Percentiles rank a stretch among this genome's conserved stretches.
These are phyloP conservation scores for Zaprionus lachaisei DNA, from an alignment of 1,140 invertebrate genomes.

Conservation along the genomic window DNA sequence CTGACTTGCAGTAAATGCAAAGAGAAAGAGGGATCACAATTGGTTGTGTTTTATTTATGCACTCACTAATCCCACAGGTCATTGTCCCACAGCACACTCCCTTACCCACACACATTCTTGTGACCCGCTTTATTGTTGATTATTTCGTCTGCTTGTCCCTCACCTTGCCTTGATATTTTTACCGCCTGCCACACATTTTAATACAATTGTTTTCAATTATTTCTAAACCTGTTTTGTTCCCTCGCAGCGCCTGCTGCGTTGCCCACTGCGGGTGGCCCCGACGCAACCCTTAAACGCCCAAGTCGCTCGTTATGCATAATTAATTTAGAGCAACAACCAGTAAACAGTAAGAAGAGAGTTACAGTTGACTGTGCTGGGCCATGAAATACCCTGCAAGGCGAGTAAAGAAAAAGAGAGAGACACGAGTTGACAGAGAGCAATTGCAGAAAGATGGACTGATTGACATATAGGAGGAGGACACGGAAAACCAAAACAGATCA, in stretches of 20 bases:
- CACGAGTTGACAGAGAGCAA: background rate
- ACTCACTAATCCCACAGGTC: constrained; percentile 27
- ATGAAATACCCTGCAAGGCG: constrained; percentile 1
- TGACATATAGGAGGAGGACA: background rate
- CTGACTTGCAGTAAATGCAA: constrained; percentile 1
- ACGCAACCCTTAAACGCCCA: constrained; percentile 31
- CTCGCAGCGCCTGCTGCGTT: constrained; percentile 14
- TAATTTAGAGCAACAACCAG: constrained; percentile 53
- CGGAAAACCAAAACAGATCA: background rate
- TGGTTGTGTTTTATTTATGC: constrained; percentile 5
- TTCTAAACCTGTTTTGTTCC: constrained; percentile 45
- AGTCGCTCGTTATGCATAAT: constrained; percentile 67
- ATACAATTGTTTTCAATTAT: constrained; percentile 75
- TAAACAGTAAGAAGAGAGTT: background rate
- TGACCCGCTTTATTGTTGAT: constrained; percentile 34
- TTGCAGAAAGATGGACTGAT: background rate
- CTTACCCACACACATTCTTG: background rate
- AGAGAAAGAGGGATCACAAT: constrained; percentile 17
- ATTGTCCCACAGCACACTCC: constrained; percentile 16
- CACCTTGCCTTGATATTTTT: constrained; percentile 33
- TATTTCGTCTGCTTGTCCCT: constrained; percentile 33
- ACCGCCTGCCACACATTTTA: constrained; percentile 41
- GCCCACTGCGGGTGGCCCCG: constrained; percentile 20
- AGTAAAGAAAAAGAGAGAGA: background rate
- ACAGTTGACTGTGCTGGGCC: background rate